Conservation (phyloP, 2,113 vertebrate species). For the Penelope pileata region DNA sequence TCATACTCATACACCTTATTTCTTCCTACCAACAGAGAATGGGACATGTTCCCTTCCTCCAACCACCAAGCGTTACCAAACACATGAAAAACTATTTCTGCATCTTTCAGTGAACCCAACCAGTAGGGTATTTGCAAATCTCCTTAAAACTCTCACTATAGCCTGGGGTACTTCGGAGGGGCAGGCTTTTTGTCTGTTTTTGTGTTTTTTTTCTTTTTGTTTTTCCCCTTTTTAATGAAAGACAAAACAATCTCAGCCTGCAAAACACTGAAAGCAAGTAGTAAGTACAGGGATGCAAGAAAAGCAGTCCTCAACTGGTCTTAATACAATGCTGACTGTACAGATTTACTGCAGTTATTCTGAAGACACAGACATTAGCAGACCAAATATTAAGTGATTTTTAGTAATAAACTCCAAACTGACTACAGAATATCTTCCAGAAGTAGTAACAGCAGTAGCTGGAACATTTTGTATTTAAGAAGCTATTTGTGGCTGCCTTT, state of each 20-base stretch:
- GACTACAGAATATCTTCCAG: not conserved
- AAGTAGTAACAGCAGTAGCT: not conserved
- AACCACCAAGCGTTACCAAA: not conserved
- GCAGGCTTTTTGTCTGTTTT: not conserved
- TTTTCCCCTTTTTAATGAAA: not conserved
- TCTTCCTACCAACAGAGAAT: not conserved
- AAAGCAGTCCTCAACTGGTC: not conserved
- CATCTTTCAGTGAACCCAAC: not conserved
- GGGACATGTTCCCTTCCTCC: not conserved
- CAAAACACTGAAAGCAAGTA: not conserved
- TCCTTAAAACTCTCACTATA: not conserved
- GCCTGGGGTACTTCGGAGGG: rapidly evolving
- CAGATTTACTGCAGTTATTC: not conserved
- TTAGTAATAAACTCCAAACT: not conserved
- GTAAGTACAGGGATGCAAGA: not conserved
- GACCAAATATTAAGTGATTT: not conserved
- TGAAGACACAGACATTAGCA: not conserved
- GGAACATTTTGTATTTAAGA: not conserved
- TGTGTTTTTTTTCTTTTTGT: not conserved
- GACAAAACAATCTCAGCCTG: not conserved
- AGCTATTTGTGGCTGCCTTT: not conserved
- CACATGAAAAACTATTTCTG: not conserved
- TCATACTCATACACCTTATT: not conserved
- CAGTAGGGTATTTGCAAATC: not conserved
- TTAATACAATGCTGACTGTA: rapidly evolving